Base-by-base conservation (phyloP, 2,797 vertebrate genomes). In the Echiichthys vipera region DNA sequence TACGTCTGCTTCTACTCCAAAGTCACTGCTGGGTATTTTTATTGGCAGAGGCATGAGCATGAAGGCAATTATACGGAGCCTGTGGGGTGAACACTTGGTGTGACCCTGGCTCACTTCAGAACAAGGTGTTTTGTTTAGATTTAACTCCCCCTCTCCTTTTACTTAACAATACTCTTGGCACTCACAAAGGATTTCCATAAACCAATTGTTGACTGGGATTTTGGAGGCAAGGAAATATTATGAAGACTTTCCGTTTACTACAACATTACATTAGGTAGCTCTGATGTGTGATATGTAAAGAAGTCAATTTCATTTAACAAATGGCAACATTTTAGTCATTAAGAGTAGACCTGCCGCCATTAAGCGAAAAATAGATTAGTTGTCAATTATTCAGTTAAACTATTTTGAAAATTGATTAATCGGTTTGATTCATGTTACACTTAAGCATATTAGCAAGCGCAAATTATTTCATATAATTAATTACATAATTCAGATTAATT, bases 21-120 rank as follows among this genome's bases (percentile, higher is more conserved):
- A 79, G 65, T 80, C 78, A 71, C 83, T 69, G 71, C 67, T 66
- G 65, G 71, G 64, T 80, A 40, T 84, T 88, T 85, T 74, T 74
- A 77, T 79, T 79, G 71, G 69, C 54, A 80, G 64, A 74, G 18
- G 57, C 68, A 70, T 53, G 59, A 78, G 81, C 82, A 84, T 81
- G 79, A 83, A 88, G 78, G 68, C 84, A 90, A 89, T 89, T 91
- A 91, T 50, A 70, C 71, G 71, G 62, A 65, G 69, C 82, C 84
- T 73, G 64, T 78, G 69, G 81, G 81, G 61, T 80, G 81, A 87
- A 72, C 61, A 61, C 58, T 67, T 59, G 49, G 65, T 61, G 40
- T 84, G 84, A 88, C 81, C 84, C 77, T 73, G 71, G 75, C 78
- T 82, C 71, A 32, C 59, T 56, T 83, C 40, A 75, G 69, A 86